Conservation (phyloP, 2,797 vertebrate genomes). For the Falco biarmicus region DNA sequence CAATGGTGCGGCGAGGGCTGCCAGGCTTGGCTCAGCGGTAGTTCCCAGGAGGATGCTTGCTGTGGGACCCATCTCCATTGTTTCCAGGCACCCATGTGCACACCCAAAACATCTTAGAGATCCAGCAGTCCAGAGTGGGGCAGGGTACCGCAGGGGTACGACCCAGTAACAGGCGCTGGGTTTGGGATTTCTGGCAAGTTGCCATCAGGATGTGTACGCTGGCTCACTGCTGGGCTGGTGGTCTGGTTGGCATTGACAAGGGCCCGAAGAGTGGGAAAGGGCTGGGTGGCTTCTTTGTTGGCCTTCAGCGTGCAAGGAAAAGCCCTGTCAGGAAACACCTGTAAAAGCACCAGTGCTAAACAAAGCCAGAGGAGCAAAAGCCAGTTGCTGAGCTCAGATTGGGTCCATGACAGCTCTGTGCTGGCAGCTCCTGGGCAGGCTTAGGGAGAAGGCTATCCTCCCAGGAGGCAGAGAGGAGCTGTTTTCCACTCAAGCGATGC, state of each 20-base stretch:
- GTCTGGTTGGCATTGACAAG: background rate
- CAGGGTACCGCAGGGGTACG: rapidly evolving
- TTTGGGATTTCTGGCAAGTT: background rate
- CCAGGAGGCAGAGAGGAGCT: background rate
- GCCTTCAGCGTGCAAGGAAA: background rate
- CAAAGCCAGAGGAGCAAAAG: background rate
- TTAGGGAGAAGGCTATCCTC: background rate
- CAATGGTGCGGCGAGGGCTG: background rate
- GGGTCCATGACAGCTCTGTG: background rate
- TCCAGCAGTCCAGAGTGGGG: background rate
- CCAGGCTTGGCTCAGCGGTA: background rate
- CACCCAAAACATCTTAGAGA: background rate
- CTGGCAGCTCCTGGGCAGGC: background rate
- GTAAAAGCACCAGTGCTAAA: background rate
- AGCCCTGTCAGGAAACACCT: conserved; percentile 39
- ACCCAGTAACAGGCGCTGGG: rapidly evolving
- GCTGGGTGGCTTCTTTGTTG: background rate
- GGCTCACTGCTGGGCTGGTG: rapidly evolving
- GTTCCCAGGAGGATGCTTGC: rapidly evolving
- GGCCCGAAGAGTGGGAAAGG: background rate
- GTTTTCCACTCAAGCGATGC: background rate
- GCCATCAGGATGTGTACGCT: background rate
- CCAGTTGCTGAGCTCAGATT: background rate
- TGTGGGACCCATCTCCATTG: background rate
- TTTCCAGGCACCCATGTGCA: background rate